Base-by-base conservation (phyloP, 2,113 vertebrate genomes). In the Oxygymnocypris stewartii region DNA sequence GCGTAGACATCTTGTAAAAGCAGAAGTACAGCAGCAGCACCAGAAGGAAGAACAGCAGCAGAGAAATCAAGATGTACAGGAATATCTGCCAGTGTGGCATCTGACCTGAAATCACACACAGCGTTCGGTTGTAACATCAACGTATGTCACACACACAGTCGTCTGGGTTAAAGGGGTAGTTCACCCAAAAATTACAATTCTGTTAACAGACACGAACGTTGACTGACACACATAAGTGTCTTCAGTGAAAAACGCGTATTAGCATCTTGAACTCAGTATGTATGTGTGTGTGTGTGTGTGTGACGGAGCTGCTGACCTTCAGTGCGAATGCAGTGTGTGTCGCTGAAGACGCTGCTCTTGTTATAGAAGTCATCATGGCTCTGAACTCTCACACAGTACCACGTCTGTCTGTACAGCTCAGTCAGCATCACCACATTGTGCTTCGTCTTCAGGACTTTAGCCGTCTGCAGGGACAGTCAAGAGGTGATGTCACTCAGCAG, bases 361-460 rank as follows among this genome's bases (percentile, higher is more conserved):
- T 77, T 82, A 90, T 93, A 91, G 88, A 20, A 92, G 71, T 91
- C 82, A 0, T 28, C 35, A 0, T 63, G 14, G 1, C 91, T 85
- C 87, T 92, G 91, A 61, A 94, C 77, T 0, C 40, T 90, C 49
- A 95, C 86, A 14, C 94, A 95, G 88, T 94, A 94, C 88, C 42
- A 76, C 0, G 93, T 93, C 93, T 90, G 88, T 57, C 85, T 28
- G 35, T 88, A 85, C 87, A 94, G 87, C 5, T 73, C 1, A 0
- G 91, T 25, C 77, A 94, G 47, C 3, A 84, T 92, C 87, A 93
- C 89, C 59, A 92, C 0, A 40, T 84, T 93, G 71, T 2, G 37
- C 0, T 0, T 3, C 11, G 54, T 89, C 5, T 0, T 28, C 13
- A 92, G 1, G 0, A 0, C 6, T 23, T 79, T 20, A 8, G 0